Base-by-base conservation (phyloP, 2,888 invertebrate genomes). In the Nebria brevicollis region DNA sequence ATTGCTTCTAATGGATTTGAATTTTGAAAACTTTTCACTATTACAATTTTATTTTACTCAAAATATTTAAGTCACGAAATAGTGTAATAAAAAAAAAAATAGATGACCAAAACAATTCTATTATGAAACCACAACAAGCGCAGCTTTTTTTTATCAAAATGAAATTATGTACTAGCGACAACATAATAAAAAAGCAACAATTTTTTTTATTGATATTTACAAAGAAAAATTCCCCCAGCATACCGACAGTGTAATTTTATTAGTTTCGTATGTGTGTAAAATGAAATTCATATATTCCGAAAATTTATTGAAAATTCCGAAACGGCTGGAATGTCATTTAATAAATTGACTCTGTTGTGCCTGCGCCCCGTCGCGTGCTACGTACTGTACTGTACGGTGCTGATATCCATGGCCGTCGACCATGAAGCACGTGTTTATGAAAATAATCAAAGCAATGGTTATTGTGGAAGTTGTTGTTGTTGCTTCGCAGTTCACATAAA, bases 301-400 rank as follows among this genome's bases (percentile, higher is more conserved):
- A 77, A 77, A 77, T 77, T 77, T 77, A 77, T 77, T 77, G 77
- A 77, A 77, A 77, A 77, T 77, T 77, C 77, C 77, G 65, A 64
- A 77, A 66, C 72, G 42, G 65, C 73, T 72, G 73, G 77, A 77
- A 77, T 77, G 77, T 72, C 72, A 72, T 77, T 77, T 77, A 64
- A 77, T 77, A 77, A 77, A 77, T 77, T 77, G 77, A 72, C 72
- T 77, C 72, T 7, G 11, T 13, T 2, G 54, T 11, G 13, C 7
- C 6, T 13, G 54, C 54, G 11, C 4, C 13, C 20, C 70, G 77
- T 72, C 77, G 43, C 72, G 2, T 34, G 34, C 4, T 34, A 26
- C 66, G 7, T 20, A 20, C 20, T 20, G 1, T 20, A 20, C 20
- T 20, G 1, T 20, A 20, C 20, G 4, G 34, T 34, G 1, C 34